These are phyloP conservation scores for Mustela nigripes DNA, from an alignment of 2,113 vertebrate species.

Conservation along the genomic window DNA sequence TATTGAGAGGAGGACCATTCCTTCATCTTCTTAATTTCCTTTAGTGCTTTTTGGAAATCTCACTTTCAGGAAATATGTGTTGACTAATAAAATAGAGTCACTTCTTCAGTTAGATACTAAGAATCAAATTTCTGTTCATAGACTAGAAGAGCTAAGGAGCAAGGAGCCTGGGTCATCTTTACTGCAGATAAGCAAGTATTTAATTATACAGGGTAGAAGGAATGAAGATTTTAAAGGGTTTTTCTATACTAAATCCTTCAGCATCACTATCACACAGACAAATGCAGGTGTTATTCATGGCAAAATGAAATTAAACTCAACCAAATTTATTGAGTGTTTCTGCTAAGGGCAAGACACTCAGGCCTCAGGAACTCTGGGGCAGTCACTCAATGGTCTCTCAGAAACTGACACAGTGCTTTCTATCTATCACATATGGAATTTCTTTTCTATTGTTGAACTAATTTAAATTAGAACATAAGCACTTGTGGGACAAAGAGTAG, in stretches of 20 bases:
- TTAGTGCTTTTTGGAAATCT: conserved; percentile 4
- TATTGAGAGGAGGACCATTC: background rate
- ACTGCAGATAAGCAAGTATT: background rate
- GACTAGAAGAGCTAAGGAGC: background rate
- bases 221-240: conserved; percentile 4
- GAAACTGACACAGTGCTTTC: background rate
- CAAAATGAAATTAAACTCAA: conserved; percentile 51
- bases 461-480: conserved; percentile 48
- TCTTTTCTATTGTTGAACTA: conserved; percentile 53
- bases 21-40: background rate
- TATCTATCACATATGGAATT: background rate
- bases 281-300: background rate
- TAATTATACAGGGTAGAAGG: background rate
- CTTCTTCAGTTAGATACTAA: background rate
- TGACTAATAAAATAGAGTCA: background rate
- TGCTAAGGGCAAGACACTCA: background rate
- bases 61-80: conserved; percentile 23
- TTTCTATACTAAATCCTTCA: conserved; percentile 18
- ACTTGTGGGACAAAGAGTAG: background rate
- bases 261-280: background rate
- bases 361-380: background rate
- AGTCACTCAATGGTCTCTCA: background rate
- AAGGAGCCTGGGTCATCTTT: conserved; percentile 3
- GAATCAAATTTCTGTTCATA: conserved; percentile 22
- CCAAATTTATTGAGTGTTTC: background rate